phyloP scores from a whole-genome alignment of 2,888 invertebrate genomes.

The Ophioninae sp. region DNA sequence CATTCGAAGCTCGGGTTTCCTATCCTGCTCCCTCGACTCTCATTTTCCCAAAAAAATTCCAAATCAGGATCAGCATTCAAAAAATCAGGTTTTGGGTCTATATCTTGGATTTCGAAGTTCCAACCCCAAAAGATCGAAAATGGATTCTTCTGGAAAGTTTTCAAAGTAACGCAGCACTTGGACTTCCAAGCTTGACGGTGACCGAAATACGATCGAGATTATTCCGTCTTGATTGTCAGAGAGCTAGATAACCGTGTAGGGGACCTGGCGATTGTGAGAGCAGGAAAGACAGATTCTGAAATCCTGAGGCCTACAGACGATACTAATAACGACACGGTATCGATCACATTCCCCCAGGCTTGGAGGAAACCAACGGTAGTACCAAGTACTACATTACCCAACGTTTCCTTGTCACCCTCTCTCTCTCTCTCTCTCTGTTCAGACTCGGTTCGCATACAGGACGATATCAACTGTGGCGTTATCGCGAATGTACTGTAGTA shows the following conservation, averaged over 20 bases:
- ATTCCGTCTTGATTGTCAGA: background rate
- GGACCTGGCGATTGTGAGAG: slow-evolving; percentile 1
- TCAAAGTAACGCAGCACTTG: too few relatives aligned
- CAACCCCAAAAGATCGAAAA: too few relatives aligned
- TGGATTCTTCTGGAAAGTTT: too few relatives aligned
- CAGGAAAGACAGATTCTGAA: slow-evolving; percentile 34
- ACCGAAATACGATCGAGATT: background rate
- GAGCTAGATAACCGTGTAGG: background rate
- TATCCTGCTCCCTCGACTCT: too few relatives aligned
- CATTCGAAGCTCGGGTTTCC: too few relatives aligned
- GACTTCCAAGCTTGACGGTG: too few relatives aligned
- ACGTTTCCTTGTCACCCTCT: slow-evolving; percentile 1
- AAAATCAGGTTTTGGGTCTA: too few relatives aligned
- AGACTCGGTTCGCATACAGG: slow-evolving; percentile 35
- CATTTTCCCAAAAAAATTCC: too few relatives aligned
- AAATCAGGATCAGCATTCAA: too few relatives aligned
- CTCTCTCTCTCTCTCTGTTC: slow-evolving; percentile 6
- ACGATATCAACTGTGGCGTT: slow-evolving; percentile 59
- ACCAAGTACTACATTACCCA: slow-evolving; percentile 52
- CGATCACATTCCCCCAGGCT: slow-evolving; percentile 46
- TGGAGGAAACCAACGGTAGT: slow-evolving; percentile 30
- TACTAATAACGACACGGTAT: slow-evolving; percentile 61
- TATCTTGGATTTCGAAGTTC: too few relatives aligned
- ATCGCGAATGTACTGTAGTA: slow-evolving; percentile 69
- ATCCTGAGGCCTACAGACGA: slow-evolving; percentile 48